Percentiles rank a stretch among this genome's conserved stretches.
These are phyloP conservation scores for Distichodus sexfasciatus DNA, from an alignment of 2,797 vertebrate species.

Conservation along the genomic window DNA sequence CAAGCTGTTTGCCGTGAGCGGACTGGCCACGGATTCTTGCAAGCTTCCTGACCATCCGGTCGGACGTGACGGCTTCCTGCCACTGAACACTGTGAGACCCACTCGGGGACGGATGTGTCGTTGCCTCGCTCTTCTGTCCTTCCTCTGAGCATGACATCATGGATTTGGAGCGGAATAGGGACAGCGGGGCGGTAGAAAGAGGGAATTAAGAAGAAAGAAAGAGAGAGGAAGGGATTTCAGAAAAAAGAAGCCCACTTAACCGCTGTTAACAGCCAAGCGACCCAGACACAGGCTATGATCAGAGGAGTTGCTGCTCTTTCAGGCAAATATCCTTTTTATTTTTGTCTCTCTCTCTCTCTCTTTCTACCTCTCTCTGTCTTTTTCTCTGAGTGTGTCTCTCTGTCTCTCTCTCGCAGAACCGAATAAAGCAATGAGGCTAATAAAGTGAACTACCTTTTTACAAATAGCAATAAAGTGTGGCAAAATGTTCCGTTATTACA, in stretches of 20 bases:
- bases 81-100: constrained; percentile 61
- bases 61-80: constrained; percentile 46
- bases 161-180: constrained; percentile 18
- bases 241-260: constrained; percentile 18
- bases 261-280: not conserved
- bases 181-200: not conserved
- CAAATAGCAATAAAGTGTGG: no score
- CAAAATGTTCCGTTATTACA: no score
- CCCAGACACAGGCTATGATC: constrained; percentile 40
- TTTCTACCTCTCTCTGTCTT: constrained; percentile 22
- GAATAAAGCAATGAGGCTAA: constrained; percentile 57
- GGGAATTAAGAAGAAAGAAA: constrained; percentile 40
- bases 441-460: constrained; percentile 58
- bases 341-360: constrained; percentile 39
- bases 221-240: constrained; percentile 27
- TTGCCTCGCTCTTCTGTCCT: constrained; percentile 42
- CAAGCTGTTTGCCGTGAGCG: constrained; percentile 63
- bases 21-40: constrained; percentile 69
- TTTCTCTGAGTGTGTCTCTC: no score
- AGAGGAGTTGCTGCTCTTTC: constrained; percentile 9
- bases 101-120: constrained; percentile 66
- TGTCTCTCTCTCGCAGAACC: constrained; percentile 45
- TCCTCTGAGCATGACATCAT: constrained; percentile 44
- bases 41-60: constrained; percentile 66
- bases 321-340: constrained; percentile 41